Conservation (phyloP, 2,888 invertebrate genomes). For the Hyalella azteca region DNA sequence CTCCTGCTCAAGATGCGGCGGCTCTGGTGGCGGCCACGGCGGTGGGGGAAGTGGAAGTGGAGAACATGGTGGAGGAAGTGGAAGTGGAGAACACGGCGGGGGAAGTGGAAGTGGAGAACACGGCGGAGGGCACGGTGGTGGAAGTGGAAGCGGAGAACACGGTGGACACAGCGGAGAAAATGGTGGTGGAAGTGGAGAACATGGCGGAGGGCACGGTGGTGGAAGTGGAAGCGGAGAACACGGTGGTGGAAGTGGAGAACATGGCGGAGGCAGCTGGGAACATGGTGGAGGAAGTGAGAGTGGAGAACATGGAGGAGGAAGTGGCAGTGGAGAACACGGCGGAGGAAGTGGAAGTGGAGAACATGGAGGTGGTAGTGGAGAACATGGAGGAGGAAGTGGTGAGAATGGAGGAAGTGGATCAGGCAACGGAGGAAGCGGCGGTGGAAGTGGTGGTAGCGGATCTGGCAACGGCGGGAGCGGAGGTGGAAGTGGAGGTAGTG, state of each 20-base stretch:
- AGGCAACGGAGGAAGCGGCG: neutral
- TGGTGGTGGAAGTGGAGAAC: neutral
- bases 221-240: neutral
- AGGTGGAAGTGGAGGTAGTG: constrained; percentile 14
- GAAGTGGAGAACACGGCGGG: neutral
- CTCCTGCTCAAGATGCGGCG: constrained; percentile 34
- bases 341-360: constrained; percentile 4
- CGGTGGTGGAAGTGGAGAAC: neutral
- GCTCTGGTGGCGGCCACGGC: neutral
- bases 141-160: neutral
- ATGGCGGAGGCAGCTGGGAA: neutral
- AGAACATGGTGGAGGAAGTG: neutral
- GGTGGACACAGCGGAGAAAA: neutral
- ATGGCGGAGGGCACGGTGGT: neutral
- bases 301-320: constrained; percentile 18
- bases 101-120: neutral
- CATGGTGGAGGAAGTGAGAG: neutral
- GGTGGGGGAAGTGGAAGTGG: constrained; percentile 11
- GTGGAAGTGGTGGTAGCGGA: neutral
- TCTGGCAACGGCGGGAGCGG: constrained; percentile 2
- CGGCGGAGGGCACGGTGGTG: neutral
- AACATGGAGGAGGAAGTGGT: neutral
- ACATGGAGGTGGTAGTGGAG: neutral
- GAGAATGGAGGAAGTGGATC: constrained; percentile 19
- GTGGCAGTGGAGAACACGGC: neutral